Percentiles rank a stretch among this genome's conserved stretches.
phyloP scores from a whole-genome alignment of 2,888 invertebrate species.

The Petrophora chlorosata region DNA sequence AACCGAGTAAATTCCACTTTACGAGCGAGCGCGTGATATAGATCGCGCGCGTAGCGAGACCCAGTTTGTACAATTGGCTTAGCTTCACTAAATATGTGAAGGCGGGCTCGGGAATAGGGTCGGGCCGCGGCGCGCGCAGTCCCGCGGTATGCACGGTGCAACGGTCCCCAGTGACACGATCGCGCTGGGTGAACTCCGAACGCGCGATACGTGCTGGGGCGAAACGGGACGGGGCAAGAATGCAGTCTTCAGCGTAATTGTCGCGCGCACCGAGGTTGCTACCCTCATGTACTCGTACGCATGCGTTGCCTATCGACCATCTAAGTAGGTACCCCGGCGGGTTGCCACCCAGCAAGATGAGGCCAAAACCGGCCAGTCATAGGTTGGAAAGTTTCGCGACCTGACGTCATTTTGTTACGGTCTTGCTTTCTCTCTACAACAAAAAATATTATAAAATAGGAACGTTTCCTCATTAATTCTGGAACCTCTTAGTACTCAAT shows the following conservation, averaged over 20 bases:
- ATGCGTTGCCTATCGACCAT: slow-evolving; percentile 28
- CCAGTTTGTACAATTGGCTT: slow-evolving; percentile 3
- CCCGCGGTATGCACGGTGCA: slow-evolving; percentile 13
- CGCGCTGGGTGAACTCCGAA: neutral
- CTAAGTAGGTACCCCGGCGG: too few relatives aligned
- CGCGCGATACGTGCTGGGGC: slow-evolving; percentile 23
- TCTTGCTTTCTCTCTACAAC: too few relatives aligned
- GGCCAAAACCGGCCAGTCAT: too few relatives aligned
- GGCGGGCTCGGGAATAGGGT: neutral
- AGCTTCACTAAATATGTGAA: slow-evolving; percentile 4
- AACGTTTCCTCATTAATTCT: too few relatives aligned
- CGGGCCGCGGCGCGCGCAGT: slow-evolving; percentile 16
- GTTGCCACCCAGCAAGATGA: too few relatives aligned
- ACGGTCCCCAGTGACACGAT: neutral
- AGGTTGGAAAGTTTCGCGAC: too few relatives aligned
- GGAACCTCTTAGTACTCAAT: too few relatives aligned
- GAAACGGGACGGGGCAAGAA: slow-evolving; percentile 29
- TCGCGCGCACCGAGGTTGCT: slow-evolving; percentile 18
- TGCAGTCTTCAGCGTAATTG: slow-evolving; percentile 35
- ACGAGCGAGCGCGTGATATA: neutral
- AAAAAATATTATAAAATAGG: too few relatives aligned
- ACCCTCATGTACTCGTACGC: slow-evolving; percentile 24
- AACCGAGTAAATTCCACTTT: neutral
- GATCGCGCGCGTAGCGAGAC: neutral
- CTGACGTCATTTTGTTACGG: too few relatives aligned